Conservation (phyloP, 2,888 invertebrate genomes). For the Luperina nickerlii region DNA sequence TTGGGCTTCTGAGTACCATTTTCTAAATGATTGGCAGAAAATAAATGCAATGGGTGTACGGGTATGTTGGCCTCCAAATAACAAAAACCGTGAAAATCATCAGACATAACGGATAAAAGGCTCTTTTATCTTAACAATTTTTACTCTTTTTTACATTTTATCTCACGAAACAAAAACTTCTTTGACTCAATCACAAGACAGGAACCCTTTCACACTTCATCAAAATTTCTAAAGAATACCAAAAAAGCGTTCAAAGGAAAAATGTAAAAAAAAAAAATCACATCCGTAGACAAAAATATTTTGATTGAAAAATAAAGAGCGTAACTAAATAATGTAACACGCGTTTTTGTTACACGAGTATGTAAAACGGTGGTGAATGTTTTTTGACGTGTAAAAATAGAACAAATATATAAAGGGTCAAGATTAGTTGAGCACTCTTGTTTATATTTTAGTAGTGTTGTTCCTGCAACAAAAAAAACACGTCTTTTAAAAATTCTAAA, state of each 20-base stretch:
- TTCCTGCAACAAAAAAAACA: background rate
- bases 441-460: background rate
- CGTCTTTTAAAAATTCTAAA: background rate
- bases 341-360: conserved; percentile 68
- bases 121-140: conserved; percentile 56
- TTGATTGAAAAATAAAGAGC: conserved; percentile 89
- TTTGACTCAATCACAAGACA: conserved; percentile 84
- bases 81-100: conserved; percentile 35
- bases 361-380: conserved; percentile 55
- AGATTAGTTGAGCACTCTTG: conserved; percentile 43
- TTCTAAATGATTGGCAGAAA: background rate
- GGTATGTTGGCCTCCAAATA: background rate
- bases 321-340: conserved; percentile 81
- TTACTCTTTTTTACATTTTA: conserved; percentile 58
- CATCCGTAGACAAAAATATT: conserved; percentile 86
- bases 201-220: conserved; percentile 88
- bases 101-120: conserved; percentile 47
- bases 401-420: conserved; percentile 45
- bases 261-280: conserved; percentile 71
- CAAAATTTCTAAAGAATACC: conserved; percentile 81
- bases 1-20: background rate
- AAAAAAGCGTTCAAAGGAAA: conserved; percentile 77
- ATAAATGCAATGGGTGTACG: background rate
- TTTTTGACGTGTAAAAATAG: conserved; percentile 29
- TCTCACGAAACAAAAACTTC: conserved; percentile 71